Base-by-base conservation (phyloP, 2,888 invertebrate species). In the Macropis europaea region DNA sequence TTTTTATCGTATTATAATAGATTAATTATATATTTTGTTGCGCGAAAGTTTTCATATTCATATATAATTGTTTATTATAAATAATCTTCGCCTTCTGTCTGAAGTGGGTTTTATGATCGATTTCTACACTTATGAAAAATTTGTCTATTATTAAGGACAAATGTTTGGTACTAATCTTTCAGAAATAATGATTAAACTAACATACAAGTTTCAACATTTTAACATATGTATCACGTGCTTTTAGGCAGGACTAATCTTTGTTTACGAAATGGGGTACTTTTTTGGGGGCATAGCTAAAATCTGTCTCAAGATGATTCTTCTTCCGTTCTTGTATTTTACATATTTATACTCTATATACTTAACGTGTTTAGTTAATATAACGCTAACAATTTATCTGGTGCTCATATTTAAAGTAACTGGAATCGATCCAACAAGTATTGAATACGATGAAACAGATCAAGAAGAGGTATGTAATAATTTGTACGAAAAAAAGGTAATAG, bases 391-490 rank as follows among this genome's bases (percentile, higher is more conserved):
- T 42, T 72, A 53, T 40, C 30, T 57, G 1, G 7, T 45, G 24
- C n/a, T 72, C 9, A n/a, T 62, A 5, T 42, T 34, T 30, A 30
- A 57, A 45, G 6, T 72, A 47, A 42, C 5, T 17, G 56, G 40
- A 9, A 5, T 48, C 9, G 2, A 15, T 22, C 9, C 30, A 1
- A 9, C 53, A 30, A 28, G 5, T 61, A 2, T 26, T 13, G 53
- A 42, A 34, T 45, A 7, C 6, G 19, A 30, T 30, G 42, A 36
- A 22, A 7, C 28, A 24, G 19, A 26, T n/a, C 36, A 62, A 13
- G 59, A 54, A 24, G 53, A 62, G 70, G 72, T 69, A 72, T 9
- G 70, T n/a, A 47, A 47, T 26, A n/a, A n/a, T 32, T 56, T 43
- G 54, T 7, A 9, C 32, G 32, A 19, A 19, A n/a, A 3, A 5